Base-by-base conservation (phyloP, 2,797 vertebrate species). In the Podarcis lilfordi region DNA sequence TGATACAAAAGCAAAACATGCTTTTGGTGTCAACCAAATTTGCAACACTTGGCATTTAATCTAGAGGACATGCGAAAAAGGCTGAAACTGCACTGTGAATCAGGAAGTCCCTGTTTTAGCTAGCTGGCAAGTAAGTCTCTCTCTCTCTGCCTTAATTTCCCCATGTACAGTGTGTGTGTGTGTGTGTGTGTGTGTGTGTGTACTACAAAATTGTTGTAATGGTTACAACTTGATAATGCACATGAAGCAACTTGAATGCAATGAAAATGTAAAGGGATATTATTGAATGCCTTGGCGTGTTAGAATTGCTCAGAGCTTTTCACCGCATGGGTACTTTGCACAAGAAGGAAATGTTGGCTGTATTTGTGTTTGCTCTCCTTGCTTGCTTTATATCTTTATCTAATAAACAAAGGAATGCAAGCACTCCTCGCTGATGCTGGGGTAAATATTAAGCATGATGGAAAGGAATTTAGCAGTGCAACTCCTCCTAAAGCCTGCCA, bases 361-460 rank as follows among this genome's bases (percentile, higher is more conserved):
- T 90, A 84, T 75, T 92, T 89, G 84, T 93, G 81, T 95, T 94
- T 96, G 92, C 90, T 91, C 75, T 94, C 35, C 81, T 83, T 27
- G 90, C 92, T 91, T 85, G 91, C 91, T 91, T 78, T 91, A 93
- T 92, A 86, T 93, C 94, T 89, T 88, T 92, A 93, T 89, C 91
- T 93, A 92, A 94, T 92, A 95, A 92, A 89, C 61, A n/a, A 25
- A 91, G 93, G 94, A 96, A 95, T 96, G 93, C 13, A 81, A 92
- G 89, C 15, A 17, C 93, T 89, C 66, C 87, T 66, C 35, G 29
- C 84, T 35, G 89, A 92, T 85, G 89, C 81, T 6, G 89, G 40
- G 82, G 84, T 82, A 92, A 92, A 86, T 27, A 86, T 17, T 61
- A 82, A 88, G 81, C 0, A 0, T 85, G 82, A 69, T 0, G 1